A percentile compares a stretch with the other conserved stretches of the same genome.
Evolutionary conservation across 1,140 invertebrate genomes (phyloP).

Genomic region (Procambarus clarkii): DNA sequence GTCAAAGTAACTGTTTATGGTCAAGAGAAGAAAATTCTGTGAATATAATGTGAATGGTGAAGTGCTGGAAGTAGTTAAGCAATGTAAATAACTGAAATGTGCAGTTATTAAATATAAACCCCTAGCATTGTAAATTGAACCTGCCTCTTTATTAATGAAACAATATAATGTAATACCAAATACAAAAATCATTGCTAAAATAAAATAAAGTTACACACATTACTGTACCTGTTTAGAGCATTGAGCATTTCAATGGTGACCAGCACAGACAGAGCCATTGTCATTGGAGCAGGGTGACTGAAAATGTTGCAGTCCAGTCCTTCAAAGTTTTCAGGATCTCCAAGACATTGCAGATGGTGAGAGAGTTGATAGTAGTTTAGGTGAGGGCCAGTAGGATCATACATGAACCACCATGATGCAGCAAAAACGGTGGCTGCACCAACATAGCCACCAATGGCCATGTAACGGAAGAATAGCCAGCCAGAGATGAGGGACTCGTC

Average conservation of each 20-base stretch:
- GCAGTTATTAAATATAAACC: too few relatives aligned
- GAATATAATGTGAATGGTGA: too few relatives aligned
- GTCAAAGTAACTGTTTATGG: too few relatives aligned
- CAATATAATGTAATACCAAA: too few relatives aligned
- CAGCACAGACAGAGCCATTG: constrained; percentile 99
- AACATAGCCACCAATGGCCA: constrained; percentile 94
- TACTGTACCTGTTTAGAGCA: constrained; percentile 91
- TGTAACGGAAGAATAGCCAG: constrained; percentile 99
- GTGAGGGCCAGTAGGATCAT: constrained; percentile 93
- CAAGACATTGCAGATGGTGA: constrained; percentile 74
- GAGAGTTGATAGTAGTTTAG: constrained; percentile 97
- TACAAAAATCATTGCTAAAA: not conserved
- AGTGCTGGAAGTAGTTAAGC: too few relatives aligned
- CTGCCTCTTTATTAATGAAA: too few relatives aligned
- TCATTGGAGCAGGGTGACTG: constrained; percentile 99
- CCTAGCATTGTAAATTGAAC: too few relatives aligned
- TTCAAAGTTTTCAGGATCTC: constrained; percentile 87
- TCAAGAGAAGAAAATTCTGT: too few relatives aligned
- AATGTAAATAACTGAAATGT: too few relatives aligned
- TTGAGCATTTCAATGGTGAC: constrained; percentile 99
- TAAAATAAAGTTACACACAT: not conserved
- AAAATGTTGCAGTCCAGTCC: constrained; percentile 98
- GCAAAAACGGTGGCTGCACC: constrained; percentile 98
- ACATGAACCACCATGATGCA: constrained; percentile 99
- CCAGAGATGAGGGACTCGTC: constrained; percentile 99